phyloP scores from a whole-genome alignment of 1,140 invertebrate genomes.

The Drosophila melanica region DNA sequence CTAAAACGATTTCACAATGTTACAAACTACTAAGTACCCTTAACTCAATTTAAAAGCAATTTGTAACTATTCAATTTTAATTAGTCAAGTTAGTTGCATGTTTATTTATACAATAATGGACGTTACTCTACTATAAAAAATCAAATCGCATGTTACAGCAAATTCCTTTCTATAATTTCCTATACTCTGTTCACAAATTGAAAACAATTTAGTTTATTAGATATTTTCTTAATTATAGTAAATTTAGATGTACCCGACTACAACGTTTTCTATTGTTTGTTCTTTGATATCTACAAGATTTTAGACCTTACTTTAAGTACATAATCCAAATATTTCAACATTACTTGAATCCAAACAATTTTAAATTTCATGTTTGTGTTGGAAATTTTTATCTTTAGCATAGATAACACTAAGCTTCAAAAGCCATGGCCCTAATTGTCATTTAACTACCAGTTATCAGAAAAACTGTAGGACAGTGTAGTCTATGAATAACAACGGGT shows the following conservation, averaged over 20 bases:
- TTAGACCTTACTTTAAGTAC: constrained; percentile 11
- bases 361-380: constrained; percentile 43
- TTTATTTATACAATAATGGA: constrained; percentile 17
- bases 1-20: not conserved
- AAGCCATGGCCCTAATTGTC: constrained; percentile 68
- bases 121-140: not conserved
- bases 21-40: not conserved
- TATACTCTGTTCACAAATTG: not conserved
- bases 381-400: constrained; percentile 59
- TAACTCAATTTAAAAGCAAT: constrained; percentile 32
- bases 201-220: no score
- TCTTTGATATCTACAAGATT: not conserved
- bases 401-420: constrained; percentile 52
- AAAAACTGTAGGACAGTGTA: constrained; percentile 24
- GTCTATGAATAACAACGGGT: constrained; percentile 25
- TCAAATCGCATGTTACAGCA: constrained; percentile 6
- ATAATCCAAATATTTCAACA: constrained; percentile 37
- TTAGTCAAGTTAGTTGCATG: constrained; percentile 24
- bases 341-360: constrained; percentile 24
- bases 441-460: constrained; percentile 51
- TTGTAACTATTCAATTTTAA: constrained; percentile 40
- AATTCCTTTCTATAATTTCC: not conserved
- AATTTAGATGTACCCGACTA: no score
- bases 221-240: no score
- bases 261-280: no score